Evolutionary conservation across 2,888 invertebrate genomes (phyloP).

Genomic region (Papilio protenor): DNA sequence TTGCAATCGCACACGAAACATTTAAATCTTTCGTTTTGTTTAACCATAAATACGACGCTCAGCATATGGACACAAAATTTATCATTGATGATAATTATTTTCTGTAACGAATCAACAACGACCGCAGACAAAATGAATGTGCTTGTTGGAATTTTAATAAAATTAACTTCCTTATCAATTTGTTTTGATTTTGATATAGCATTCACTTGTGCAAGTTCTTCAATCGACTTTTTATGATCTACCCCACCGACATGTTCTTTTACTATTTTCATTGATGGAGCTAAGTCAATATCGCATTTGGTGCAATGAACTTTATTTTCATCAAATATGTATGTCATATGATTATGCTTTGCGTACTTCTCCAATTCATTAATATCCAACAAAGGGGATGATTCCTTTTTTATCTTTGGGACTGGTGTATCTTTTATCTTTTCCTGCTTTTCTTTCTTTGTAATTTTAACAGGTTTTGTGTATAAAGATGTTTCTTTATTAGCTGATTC

Average conservation of each 20-base stretch:
- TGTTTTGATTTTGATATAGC: constrained; percentile 17
- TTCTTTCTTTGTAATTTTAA: constrained; percentile 12
- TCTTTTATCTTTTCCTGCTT: constrained; percentile 12
- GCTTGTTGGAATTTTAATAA: constrained; percentile 25
- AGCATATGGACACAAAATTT: constrained; percentile 51
- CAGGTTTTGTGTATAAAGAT: constrained; percentile 26
- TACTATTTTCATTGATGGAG: constrained; percentile 47
- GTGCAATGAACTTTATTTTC: constrained; percentile 49
- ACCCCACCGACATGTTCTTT: constrained; percentile 49
- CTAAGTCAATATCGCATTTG: constrained; percentile 48
- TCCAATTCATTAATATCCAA: constrained; percentile 10
- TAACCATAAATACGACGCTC: constrained; percentile 50
- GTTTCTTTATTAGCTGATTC: not conserved
- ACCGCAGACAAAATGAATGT: constrained; percentile 46
- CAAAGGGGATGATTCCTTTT: constrained; percentile 21
- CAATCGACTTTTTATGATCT: constrained; percentile 47
- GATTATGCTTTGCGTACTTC: constrained; percentile 47
- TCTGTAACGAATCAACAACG: constrained; percentile 34
- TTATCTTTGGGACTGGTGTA: not conserved
- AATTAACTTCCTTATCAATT: constrained; percentile 36
- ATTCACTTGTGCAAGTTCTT: constrained; percentile 10
- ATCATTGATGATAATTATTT: constrained; percentile 55
- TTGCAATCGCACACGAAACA: constrained; percentile 51
- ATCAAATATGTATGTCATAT: constrained; percentile 39
- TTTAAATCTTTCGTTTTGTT: constrained; percentile 22